Evolutionary conservation across 2,797 vertebrate species (phyloP).

Genomic region (Hydrocynus forskahlii): DNA sequence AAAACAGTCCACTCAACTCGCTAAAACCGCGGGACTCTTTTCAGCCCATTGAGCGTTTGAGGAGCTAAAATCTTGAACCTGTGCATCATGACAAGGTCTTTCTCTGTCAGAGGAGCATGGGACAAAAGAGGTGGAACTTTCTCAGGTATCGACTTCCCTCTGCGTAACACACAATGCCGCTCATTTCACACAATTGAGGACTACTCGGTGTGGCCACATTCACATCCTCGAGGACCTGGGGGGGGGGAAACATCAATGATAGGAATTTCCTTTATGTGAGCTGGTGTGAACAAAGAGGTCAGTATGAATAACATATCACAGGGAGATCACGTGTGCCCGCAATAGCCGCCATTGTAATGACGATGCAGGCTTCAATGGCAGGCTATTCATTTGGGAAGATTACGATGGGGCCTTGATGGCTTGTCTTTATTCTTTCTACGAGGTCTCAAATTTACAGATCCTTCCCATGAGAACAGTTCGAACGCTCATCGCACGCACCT

Average conservation of each 20-base stretch:
- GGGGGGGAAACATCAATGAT: conserved; percentile 42
- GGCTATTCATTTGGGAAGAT: conserved; percentile 16
- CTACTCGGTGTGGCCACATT: conserved; percentile 20
- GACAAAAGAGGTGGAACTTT: conserved; percentile 51
- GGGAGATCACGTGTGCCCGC: conserved; percentile 52
- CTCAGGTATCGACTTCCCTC: conserved; percentile 59
- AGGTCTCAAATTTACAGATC: conserved; percentile 31
- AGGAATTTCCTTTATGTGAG: conserved; percentile 52
- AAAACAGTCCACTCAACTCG: conserved; percentile 30
- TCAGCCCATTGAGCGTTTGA: conserved; percentile 30
- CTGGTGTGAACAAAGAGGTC: conserved; percentile 56
- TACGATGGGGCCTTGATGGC: conserved; percentile 10
- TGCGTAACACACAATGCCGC: conserved; percentile 55
- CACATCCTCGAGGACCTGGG: conserved; percentile 49
- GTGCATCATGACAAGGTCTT: conserved; percentile 44
- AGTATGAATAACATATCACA: conserved; percentile 46
- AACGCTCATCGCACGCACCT: neutral
- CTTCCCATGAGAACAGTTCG: conserved; percentile 42
- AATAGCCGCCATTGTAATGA: conserved; percentile 26
- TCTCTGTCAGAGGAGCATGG: conserved; percentile 32
- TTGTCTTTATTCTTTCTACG: conserved; percentile 1
- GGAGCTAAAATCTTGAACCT: conserved; percentile 46
- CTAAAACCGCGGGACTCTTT: conserved; percentile 37
- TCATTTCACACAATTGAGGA: conserved; percentile 51
- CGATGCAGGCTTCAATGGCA: conserved; percentile 21